Evolutionary conservation across 2,113 vertebrate species (phyloP).

Genomic region (Colossoma macropomum): DNA sequence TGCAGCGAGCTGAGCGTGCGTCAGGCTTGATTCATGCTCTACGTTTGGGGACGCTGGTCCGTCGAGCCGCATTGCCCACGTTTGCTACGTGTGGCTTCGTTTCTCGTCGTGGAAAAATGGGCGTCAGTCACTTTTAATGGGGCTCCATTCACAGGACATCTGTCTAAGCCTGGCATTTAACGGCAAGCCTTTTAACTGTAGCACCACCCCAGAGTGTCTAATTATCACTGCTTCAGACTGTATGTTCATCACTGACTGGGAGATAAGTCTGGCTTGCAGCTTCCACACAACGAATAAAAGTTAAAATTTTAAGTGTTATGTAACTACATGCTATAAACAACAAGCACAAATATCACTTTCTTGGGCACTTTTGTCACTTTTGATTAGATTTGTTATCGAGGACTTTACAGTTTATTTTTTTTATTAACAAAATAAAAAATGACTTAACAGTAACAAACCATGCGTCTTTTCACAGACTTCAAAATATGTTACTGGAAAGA

Average conservation of each 20-base stretch:
- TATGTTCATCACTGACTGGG: neutral
- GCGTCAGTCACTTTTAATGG: slow-evolving; percentile 23
- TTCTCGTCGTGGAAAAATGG: slow-evolving; percentile 1
- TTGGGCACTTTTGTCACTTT: too few species aligned
- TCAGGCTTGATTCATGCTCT: slow-evolving; percentile 11
- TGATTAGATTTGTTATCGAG: too few species aligned
- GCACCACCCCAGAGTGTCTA: neutral
- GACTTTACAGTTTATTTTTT: too few species aligned
- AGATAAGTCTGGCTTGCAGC: neutral
- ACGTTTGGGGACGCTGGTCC: slow-evolving; percentile 16
- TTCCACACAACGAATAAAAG: neutral
- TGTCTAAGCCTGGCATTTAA: slow-evolving; percentile 21
- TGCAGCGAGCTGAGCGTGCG: neutral
- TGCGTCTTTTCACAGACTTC: too few species aligned
- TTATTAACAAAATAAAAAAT: too few species aligned
- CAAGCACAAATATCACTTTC: too few species aligned
- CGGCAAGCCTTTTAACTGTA: slow-evolving; percentile 12
- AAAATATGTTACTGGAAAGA: too few species aligned
- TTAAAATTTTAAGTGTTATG: neutral
- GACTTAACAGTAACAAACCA: too few species aligned
- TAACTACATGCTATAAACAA: neutral
- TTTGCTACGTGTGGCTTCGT: slow-evolving; percentile 16
- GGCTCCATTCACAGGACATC: slow-evolving; percentile 6
- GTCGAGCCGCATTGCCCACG: neutral
- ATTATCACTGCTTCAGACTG: slow-evolving; percentile 8